phyloP scores from a whole-genome alignment of 1,140 invertebrate species.

The Drosophila busckii region DNA sequence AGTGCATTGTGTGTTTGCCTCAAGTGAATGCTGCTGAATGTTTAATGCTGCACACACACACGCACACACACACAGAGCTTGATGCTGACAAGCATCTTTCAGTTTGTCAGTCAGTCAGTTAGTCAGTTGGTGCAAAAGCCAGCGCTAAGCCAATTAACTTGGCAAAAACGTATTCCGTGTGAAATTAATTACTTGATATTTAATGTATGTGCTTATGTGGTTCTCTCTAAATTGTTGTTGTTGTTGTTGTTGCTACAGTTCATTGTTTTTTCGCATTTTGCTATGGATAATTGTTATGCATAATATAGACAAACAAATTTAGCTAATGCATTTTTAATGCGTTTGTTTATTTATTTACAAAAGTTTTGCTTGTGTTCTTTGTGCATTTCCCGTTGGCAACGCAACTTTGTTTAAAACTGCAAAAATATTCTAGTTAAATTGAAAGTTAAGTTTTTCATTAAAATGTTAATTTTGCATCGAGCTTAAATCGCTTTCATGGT shows the following conservation, averaged over 20 bases:
- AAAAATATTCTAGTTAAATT: too few species aligned
- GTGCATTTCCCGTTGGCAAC: not conserved
- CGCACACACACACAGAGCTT: not conserved
- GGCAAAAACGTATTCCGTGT: slow-evolving; percentile 69
- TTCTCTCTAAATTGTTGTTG: slow-evolving; percentile 14
- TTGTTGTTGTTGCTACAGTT: not conserved
- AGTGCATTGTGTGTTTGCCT: too few species aligned
- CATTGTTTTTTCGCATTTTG: slow-evolving; percentile 1
- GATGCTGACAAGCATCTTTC: not conserved
- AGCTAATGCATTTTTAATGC: slow-evolving; percentile 44
- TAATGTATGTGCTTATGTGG: slow-evolving; percentile 30
- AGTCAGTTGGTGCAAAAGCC: slow-evolving; percentile 59
- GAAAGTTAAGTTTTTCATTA: too few species aligned
- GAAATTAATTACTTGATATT: slow-evolving; percentile 66
- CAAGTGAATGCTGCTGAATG: slow-evolving; percentile 45
- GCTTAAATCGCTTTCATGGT: too few species aligned
- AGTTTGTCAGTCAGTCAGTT: slow-evolving; percentile 2
- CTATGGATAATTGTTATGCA: not conserved
- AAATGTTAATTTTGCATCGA: too few species aligned
- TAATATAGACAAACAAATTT: slow-evolving; percentile 43
- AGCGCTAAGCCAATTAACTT: slow-evolving; percentile 65
- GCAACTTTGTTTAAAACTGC: too few species aligned
- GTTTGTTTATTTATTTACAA: slow-evolving; percentile 38
- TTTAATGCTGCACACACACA: slow-evolving; percentile 37
- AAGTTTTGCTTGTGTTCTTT: slow-evolving; percentile 47